Percentiles rank a stretch among this genome's conserved stretches.
Evolutionary conservation across 2,797 vertebrate genomes (phyloP).

Genomic region (Lacerta viridis): DNA sequence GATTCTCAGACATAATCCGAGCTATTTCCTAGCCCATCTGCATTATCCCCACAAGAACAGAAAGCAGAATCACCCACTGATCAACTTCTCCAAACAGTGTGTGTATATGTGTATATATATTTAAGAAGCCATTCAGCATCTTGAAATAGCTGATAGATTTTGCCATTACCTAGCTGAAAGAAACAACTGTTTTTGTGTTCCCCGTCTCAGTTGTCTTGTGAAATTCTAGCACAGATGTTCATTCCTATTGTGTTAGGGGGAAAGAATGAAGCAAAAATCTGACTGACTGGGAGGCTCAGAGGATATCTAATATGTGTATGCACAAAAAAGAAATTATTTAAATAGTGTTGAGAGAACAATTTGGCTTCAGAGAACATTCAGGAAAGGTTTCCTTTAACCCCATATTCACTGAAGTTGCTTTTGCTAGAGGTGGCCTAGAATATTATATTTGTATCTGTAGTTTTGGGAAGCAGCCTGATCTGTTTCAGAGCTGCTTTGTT

Average conservation of each 20-base stretch:
- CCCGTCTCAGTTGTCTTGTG: not conserved
- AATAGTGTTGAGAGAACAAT: slow-evolving; percentile 16
- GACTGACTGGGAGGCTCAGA: not conserved
- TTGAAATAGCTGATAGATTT: slow-evolving; percentile 7
- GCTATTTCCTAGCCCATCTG: not conserved
- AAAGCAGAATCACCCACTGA: not conserved
- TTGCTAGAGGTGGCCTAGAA: not conserved
- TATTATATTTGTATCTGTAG: too few relatives aligned
- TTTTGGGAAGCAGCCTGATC: too few relatives aligned
- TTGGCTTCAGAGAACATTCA: not conserved
- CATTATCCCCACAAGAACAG: not conserved
- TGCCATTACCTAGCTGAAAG: slow-evolving; percentile 19
- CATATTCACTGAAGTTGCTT: not conserved
- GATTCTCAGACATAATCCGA: not conserved
- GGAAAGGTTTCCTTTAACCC: slow-evolving; percentile 7
- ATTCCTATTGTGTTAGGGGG: accelerated
- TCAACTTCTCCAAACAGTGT: not conserved
- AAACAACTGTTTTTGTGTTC: not conserved
- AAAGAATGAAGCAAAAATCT: not conserved
- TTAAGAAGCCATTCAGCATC: slow-evolving; percentile 5
- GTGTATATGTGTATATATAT: not conserved
- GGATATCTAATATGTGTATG: not conserved
- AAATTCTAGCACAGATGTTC: not conserved
- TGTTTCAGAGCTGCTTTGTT: too few relatives aligned
- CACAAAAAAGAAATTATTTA: not conserved